Conservation (phyloP, 2,888 invertebrate genomes). For the Papilio demoleus region DNA sequence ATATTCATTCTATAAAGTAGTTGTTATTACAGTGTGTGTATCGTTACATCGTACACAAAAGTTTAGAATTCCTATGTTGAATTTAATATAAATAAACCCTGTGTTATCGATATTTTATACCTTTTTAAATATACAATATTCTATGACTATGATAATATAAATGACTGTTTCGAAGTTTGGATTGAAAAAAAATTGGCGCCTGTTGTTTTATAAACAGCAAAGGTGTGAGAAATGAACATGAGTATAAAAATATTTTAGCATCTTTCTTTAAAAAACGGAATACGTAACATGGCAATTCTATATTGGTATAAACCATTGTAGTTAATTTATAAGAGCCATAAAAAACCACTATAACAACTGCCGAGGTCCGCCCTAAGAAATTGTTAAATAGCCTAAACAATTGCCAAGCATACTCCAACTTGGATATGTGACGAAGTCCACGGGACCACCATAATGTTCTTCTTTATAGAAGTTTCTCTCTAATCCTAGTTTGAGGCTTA, state of each 20-base stretch:
- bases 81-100: neutral
- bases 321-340: too few species aligned
- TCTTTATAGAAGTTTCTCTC: too few species aligned
- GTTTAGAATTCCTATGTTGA: neutral
- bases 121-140: neutral
- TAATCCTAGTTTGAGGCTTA: too few species aligned
- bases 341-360: neutral
- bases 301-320: too few species aligned
- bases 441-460: too few species aligned
- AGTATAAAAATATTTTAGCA: neutral
- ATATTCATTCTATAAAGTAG: neutral
- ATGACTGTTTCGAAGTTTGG: neutral
- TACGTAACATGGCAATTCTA: too few species aligned
- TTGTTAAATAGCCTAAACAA: neutral
- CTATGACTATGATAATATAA: neutral
- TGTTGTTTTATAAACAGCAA: neutral
- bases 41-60: neutral
- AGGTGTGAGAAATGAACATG: neutral
- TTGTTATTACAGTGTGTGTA: neutral
- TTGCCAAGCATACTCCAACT: too few species aligned
- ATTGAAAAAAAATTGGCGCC: neutral
- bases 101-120: neutral
- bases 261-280: too few species aligned
- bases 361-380: neutral
- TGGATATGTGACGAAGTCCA: too few species aligned